phyloP scores from a whole-genome alignment of 2,888 invertebrate genomes.

The Acanthosepion esculentum region DNA sequence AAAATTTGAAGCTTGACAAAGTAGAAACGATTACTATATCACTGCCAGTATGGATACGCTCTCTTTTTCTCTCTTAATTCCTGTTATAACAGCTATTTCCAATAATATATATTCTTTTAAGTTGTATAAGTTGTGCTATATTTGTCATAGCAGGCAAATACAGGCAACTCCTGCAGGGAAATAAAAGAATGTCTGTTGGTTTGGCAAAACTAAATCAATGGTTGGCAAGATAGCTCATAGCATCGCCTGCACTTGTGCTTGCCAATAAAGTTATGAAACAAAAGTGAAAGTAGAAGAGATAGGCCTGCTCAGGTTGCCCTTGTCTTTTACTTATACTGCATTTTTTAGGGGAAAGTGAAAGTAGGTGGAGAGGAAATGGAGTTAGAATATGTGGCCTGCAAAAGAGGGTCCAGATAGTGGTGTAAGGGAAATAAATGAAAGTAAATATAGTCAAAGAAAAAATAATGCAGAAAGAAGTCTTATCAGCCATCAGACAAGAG shows the following conservation, averaged over 20 bases:
- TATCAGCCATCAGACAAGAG: too few relatives aligned
- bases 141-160: neutral
- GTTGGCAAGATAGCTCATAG: neutral
- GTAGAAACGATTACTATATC: too few relatives aligned
- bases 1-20: too few relatives aligned
- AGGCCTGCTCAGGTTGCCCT: neutral
- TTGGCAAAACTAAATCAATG: slow-evolving; percentile 4
- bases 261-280: neutral
- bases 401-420: neutral
- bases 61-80: too few relatives aligned
- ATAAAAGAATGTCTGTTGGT: slow-evolving; percentile 11
- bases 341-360: neutral
- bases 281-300: neutral
- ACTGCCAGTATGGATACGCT: too few relatives aligned
- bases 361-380: neutral
- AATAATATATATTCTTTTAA: too few relatives aligned
- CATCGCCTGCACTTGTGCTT: neutral
- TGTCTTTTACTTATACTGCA: neutral
- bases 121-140: neutral
- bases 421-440: neutral
- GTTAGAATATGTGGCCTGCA: neutral
- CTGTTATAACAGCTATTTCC: too few relatives aligned
- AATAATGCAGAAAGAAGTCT: neutral
- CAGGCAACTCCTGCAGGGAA: neutral
- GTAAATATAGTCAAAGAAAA: neutral